phyloP scores from a whole-genome alignment of 37 sponge, comb jelly and placozoan species.

The Cliona cf. orientalis region DNA sequence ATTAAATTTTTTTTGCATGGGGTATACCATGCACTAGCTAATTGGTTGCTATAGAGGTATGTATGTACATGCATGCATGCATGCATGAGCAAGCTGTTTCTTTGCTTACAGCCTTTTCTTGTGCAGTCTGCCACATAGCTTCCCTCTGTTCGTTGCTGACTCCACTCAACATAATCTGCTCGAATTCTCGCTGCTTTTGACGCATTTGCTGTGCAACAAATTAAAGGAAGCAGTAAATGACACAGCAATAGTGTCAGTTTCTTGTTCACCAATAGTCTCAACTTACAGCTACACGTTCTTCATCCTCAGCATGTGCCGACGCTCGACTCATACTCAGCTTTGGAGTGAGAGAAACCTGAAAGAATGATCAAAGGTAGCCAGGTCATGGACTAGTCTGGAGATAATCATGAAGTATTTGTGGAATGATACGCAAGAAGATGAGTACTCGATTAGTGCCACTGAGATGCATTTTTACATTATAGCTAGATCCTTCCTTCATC shows the following conservation, averaged over 20 bases:
- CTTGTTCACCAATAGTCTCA: background rate
- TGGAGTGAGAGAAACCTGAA: conserved; percentile 51
- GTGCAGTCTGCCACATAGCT: conserved; percentile 68
- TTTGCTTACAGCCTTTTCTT: conserved; percentile 42
- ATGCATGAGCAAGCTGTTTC: no score
- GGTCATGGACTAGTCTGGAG: no score
- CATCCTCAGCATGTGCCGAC: conserved; percentile 7
- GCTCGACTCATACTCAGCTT: conserved; percentile 34
- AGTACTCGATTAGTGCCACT: no score
- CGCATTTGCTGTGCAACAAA: no score
- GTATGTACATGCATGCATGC: no score
- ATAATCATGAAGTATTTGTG: no score
- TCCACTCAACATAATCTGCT: conserved; percentile 52
- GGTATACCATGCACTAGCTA: no score
- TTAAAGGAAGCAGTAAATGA: background rate
- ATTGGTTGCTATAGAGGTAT: no score
- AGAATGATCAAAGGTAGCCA: background rate
- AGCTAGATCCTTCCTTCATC: no score
- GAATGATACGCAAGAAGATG: no score
- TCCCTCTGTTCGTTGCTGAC: conserved; percentile 54
- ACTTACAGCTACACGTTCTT: background rate
- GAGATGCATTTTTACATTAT: no score
- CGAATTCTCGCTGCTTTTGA: conserved; percentile 62
- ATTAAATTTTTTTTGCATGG: no score
- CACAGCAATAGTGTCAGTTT: background rate